Percentiles rank a stretch among this genome's conserved stretches.
Evolutionary conservation across 2,888 invertebrate species (phyloP).

Genomic region (Tipula vernalis): DNA sequence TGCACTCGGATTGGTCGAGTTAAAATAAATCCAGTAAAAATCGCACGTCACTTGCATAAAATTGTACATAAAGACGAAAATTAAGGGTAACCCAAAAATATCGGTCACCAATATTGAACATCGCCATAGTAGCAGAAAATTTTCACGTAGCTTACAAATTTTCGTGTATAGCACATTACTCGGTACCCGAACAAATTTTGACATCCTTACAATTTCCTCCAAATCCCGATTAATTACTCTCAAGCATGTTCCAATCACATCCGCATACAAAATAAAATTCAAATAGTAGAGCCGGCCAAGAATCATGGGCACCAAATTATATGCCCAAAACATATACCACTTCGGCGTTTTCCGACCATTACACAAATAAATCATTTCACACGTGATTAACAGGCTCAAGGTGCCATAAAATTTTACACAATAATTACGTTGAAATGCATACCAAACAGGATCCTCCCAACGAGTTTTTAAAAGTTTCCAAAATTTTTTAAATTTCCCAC

Average conservation of each 20-base stretch:
- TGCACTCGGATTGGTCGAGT: background rate
- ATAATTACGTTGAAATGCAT: background rate
- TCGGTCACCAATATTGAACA: background rate
- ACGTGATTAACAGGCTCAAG: background rate
- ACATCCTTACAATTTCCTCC: background rate
- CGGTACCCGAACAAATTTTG: background rate
- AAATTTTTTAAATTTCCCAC: background rate
- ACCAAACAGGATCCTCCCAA: background rate
- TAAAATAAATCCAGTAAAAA: slow-evolving; percentile 6
- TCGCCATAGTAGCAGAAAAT: background rate
- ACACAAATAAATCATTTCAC: background rate
- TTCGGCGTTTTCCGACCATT: background rate
- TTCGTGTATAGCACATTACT: background rate
- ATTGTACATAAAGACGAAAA: background rate
- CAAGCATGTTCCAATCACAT: background rate
- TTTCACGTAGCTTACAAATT: background rate
- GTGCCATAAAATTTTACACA: background rate
- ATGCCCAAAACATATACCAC: background rate
- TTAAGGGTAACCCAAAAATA: background rate
- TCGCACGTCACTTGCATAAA: background rate
- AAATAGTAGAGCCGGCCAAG: background rate
- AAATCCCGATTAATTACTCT: background rate
- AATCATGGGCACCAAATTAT: background rate
- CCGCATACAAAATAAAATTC: background rate
- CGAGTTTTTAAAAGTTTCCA: background rate